Evolutionary conservation across 2,797 vertebrate genomes (phyloP), one percentile per base, ranked within the genome.

Genomic region (Sebastiscus albofasciatus): DNA sequence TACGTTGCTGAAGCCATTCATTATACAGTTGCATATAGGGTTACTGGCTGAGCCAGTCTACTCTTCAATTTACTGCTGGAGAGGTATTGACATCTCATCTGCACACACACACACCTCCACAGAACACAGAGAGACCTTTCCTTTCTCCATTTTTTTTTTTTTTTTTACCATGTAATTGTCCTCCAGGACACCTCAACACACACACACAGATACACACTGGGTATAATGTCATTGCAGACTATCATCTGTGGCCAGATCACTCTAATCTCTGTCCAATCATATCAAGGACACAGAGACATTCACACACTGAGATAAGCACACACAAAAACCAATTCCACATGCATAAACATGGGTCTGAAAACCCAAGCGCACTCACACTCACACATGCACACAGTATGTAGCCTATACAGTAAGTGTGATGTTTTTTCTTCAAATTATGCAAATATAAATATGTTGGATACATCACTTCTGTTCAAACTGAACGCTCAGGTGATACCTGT

Each of bases 201-300:
- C 64, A 31, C 56, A 68, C 72, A 69, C 62, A 27, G 29, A 66
- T 26, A 42, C 33, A 72, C 16, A 27, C 20, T 1, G 8, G 58
- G 29, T 75, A 75, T 71, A 77, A 80, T 87, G 83, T 83, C 81
- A 87, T 90, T 77, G 72, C 78, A 87, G 55, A 54, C 82, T 66
- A 87, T 87, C 86, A 92, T 90, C 82, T 82, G 42, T 36, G 67
- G 79, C 56, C 42, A 73, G 77, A 88, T 89, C 80, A 80, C 69
- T 84, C 81, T 79, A 81, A 87, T 90, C 83, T 88, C 75, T 78
- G 72, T 88, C 67, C 77, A 73, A 69, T 85, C 33, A 1, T 69
- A 82, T 77, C 85, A 91, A 88, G 87, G 87, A 88, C 89, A 83
- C 65, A 0, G 5, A 81, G 33, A 64, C 62, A 55, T 64, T 65